Base-by-base conservation (phyloP, 2,113 vertebrate species). In the Harpagus bidentatus region DNA sequence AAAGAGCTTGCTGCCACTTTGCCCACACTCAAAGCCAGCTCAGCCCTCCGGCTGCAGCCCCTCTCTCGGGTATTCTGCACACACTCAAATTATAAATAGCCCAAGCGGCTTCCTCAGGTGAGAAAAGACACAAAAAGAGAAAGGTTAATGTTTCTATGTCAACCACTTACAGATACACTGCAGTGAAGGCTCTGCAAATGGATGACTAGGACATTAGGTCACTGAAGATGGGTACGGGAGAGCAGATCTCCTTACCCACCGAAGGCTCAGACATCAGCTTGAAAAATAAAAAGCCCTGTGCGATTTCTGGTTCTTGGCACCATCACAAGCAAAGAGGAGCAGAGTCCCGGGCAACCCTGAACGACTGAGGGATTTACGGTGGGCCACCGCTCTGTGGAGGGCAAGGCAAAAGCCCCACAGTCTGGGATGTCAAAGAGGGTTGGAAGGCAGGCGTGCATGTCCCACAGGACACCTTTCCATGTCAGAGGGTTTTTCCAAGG, bases 401-500 rank as follows among this genome's bases (percentile, higher is more conserved):
- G 40, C 18, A n/a, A 61, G 61, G 42, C 25, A 45, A 66, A 62
- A 47, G 9, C 42, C 26, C 21, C 19, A 1, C 26, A 22, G 86
- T 26, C 16, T 58, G 26, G 59, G 47, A 36, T 5, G 48, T 4
- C 19, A 29, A 29, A 28, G 18, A 34, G 45, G 25, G 48, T 5
- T 5, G 66, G 28, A 11, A 81, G 42, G 42, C 7, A n/a, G 52
- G 26, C 1, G 1, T 9, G 42, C 23, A 1, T 1, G 2, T 31
- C 77, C 61, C 53, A 16, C 11, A 23, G 59, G 36, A 69, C 67
- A 29, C 8, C 8, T 16, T 13, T 7, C 50, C 11, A 2, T 5
- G 6, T 11, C 38, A 3, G 53, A 40, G 8, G 47, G 12, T 4
- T 63, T 48, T 76, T 19, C 25, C 2, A 1, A 58, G 85, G 53